These are phyloP conservation scores for Drosophila mojavensis DNA, from an alignment of 1,140 invertebrate genomes.

Conservation along the genomic window DNA sequence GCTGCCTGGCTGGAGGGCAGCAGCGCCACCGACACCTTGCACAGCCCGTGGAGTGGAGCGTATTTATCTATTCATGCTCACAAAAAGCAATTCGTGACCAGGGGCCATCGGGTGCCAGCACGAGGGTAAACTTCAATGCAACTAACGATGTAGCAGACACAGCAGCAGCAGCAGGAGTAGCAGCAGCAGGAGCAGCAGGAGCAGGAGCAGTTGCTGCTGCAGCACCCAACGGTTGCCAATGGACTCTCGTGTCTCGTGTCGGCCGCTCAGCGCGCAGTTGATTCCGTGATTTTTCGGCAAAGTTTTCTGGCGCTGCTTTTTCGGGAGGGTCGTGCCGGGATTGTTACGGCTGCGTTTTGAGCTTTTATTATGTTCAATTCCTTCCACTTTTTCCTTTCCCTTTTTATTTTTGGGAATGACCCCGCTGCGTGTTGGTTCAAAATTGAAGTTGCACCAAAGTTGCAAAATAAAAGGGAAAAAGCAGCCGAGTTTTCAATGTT, in stretches of 20 bases:
- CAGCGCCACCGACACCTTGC: conserved; percentile 46
- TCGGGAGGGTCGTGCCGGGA: conserved; percentile 39
- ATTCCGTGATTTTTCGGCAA: conserved; percentile 77
- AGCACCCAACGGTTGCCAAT: conserved; percentile 58
- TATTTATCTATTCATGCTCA: conserved; percentile 81
- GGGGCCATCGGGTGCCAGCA: conserved; percentile 10
- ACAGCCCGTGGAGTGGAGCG: conserved; percentile 24
- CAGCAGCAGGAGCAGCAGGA: conserved; percentile 13
- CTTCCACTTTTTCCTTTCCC: not conserved
- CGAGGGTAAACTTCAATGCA: conserved; percentile 71
- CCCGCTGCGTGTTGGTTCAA: conserved; percentile 63
- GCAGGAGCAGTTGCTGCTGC: conserved; percentile 18
- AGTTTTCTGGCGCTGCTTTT: conserved; percentile 54
- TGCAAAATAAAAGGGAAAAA: conserved; percentile 54
- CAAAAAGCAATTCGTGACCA: conserved; percentile 71
- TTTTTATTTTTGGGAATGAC: conserved; percentile 37
- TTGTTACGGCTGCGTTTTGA: conserved; percentile 64
- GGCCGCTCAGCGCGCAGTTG: conserved; percentile 58
- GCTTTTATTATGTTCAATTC: conserved; percentile 70
- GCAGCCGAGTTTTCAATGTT: conserved; percentile 77
- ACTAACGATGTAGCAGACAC: conserved; percentile 69
- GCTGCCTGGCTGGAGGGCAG: not conserved
- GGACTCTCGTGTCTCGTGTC: conserved; percentile 48
- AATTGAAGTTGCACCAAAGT: conserved; percentile 70
- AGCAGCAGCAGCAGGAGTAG: conserved; percentile 36